Percentiles rank a stretch among this genome's conserved stretches.
Evolutionary conservation across 2,113 vertebrate species (phyloP).

Genomic region (Takifugu flavidus): DNA sequence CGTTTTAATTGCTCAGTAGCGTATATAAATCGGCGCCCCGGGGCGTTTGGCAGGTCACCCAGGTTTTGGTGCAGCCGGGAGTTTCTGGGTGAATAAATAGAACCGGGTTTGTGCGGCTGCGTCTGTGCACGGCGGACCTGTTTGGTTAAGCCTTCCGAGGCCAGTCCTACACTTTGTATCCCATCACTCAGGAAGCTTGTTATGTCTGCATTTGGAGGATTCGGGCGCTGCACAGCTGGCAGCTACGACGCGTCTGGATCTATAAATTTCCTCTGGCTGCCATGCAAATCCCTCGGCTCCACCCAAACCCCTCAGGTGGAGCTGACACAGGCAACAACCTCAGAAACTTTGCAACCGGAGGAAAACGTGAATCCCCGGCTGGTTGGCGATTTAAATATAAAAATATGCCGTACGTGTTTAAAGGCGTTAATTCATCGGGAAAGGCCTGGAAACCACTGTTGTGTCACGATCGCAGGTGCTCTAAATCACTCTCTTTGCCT

Average conservation of each 20-base stretch:
- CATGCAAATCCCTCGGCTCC: slow-evolving; percentile 58
- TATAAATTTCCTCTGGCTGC: slow-evolving; percentile 54
- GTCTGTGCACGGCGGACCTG: slow-evolving; percentile 42
- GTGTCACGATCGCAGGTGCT: slow-evolving; percentile 26
- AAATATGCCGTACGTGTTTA: slow-evolving; percentile 16
- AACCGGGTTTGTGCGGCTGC: slow-evolving; percentile 46
- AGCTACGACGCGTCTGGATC: slow-evolving; percentile 61
- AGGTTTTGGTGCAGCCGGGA: slow-evolving; percentile 50
- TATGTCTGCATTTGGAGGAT: slow-evolving; percentile 74
- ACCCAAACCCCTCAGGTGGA: slow-evolving; percentile 18
- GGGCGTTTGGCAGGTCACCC: slow-evolving; percentile 52
- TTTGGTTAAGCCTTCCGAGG: slow-evolving; percentile 57
- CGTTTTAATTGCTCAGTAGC: slow-evolving; percentile 53
- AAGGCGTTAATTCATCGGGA: slow-evolving; percentile 22
- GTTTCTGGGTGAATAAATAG: slow-evolving; percentile 49
- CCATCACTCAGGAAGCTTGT: slow-evolving; percentile 73
- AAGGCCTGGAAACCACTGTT: slow-evolving; percentile 22
- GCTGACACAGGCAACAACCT: slow-evolving; percentile 22
- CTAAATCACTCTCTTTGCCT: slow-evolving; percentile 45
- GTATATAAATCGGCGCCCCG: slow-evolving; percentile 41
- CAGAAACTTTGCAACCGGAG: slow-evolving; percentile 20
- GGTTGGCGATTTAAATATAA: slow-evolving; percentile 12
- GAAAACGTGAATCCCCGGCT: slow-evolving; percentile 8
- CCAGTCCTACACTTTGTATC: slow-evolving; percentile 34
- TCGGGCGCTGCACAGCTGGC: slow-evolving; percentile 65